Percentiles rank a stretch among this genome's conserved stretches.
These are phyloP conservation scores for Ceratotherium simum DNA, from an alignment of 2,113 vertebrate species.

Conservation along the genomic window DNA sequence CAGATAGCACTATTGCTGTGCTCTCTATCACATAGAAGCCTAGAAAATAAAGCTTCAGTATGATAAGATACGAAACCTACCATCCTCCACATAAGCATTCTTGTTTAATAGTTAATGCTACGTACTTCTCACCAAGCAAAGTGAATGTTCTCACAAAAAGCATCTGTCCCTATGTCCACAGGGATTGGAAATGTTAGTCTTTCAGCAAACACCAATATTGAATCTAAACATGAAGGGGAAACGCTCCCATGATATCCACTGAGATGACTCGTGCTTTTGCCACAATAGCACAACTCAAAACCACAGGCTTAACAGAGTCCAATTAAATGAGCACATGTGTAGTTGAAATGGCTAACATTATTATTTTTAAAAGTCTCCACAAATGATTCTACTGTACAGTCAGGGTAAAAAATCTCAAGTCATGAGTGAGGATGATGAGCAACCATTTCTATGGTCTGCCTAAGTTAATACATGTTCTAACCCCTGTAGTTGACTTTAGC, in stretches of 20 bases:
- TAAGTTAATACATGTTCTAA: background rate
- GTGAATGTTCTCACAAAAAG: background rate
- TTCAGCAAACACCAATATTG: background rate
- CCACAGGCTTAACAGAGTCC: background rate
- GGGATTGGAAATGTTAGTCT: background rate
- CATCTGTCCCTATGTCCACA: background rate
- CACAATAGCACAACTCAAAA: too few species aligned
- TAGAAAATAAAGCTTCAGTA: background rate
- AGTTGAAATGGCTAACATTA: background rate
- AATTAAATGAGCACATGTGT: too few species aligned
- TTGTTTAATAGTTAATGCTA: background rate
- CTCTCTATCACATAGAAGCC: background rate
- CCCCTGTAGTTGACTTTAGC: background rate
- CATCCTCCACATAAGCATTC: background rate
- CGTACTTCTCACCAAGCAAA: background rate
- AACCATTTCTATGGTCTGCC: background rate
- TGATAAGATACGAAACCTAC: background rate
- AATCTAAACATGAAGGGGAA: background rate
- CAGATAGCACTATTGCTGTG: background rate
- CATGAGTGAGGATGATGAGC: background rate
- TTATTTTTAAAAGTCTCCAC: background rate
- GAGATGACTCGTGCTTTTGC: background rate
- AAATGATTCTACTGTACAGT: background rate
- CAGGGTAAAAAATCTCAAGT: background rate
- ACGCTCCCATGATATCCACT: background rate